Evolutionary conservation across 2,888 invertebrate species (phyloP).

Genomic region (Papilio gigon): DNA sequence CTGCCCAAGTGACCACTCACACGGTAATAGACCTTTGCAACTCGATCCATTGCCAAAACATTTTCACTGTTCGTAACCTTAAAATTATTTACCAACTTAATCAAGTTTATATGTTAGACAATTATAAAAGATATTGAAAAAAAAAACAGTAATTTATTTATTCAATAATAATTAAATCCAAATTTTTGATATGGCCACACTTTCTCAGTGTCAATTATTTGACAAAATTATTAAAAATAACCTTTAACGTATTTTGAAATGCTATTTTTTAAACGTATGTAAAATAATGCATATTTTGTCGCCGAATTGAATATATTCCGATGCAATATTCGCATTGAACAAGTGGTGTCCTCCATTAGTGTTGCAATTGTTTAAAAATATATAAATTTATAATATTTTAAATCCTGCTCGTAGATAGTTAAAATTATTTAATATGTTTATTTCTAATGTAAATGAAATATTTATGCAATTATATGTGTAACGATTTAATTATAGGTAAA

Average conservation of each 20-base stretch:
- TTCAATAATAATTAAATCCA: too few species aligned
- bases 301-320: constrained; percentile 3
- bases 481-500: constrained; percentile 37
- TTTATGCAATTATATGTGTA: constrained; percentile 41
- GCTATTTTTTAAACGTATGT: neutral
- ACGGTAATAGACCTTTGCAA: constrained; percentile 45
- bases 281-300: neutral
- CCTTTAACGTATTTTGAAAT: neutral
- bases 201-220: neutral
- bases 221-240: constrained; percentile 3
- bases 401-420: constrained; percentile 37
- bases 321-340: constrained; percentile 8
- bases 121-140: too few species aligned
- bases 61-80: too few species aligned
- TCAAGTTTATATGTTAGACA: too few species aligned
- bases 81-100: too few species aligned
- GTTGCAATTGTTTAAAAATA: constrained; percentile 31
- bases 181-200: neutral
- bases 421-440: constrained; percentile 31
- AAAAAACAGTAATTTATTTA: too few species aligned
- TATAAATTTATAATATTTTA: constrained; percentile 1
- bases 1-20: constrained; percentile 64
- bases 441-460: constrained; percentile 37
- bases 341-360: constrained; percentile 28
- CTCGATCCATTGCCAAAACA: neutral